Base-by-base conservation (phyloP, 2,113 vertebrate genomes). In the Anseranas semipalmata region DNA sequence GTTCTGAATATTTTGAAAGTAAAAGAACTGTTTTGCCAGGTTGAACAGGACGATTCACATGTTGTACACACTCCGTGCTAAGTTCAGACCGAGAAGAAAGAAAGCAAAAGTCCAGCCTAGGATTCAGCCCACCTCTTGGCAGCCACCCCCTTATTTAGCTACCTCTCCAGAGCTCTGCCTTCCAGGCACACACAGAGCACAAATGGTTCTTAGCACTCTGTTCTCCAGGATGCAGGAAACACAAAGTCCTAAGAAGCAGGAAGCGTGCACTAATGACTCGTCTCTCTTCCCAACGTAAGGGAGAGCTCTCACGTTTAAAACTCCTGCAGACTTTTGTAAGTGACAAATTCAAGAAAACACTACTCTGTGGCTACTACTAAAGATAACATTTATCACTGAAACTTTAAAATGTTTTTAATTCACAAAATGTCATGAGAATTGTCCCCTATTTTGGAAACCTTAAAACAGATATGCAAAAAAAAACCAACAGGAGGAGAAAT, bases 1-100 rank as follows among this genome's bases (percentile, higher is more conserved):
- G 97, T 96, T 99, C 99, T 99, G 88, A 12, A 14, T 24, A 72
- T 95, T 91, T 67, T 30, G 41, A 93, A 94, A 96, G 67, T 35
- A 96, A 93, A 82, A n/a, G 0, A 48, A 41, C 21, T 9, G 9
- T 30, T 81, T 70, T 52, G n/a, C 10, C 56, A 70, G 71, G 53
- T 37, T 37, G 60, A 60, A 46, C 62, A 35, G 0, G 1, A 37
- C 0, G 15, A 74, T 21, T 43, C 0, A 0, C 4, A 3, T 2
- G 4, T 2, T 19, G 13, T 1, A 27, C 0, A 1, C 4, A 1
- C 32, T 32, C 22, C 17, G 25, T 1, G 0, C 25, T 10, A 50
- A 24, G 19, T n/a, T 73, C 68, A 73, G 19, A 77, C 58, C 76
- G 60, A 15, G 37, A 65, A 55, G 53, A 20, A 66, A 78, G 52